These are phyloP conservation scores for Drosophila micromelanica DNA, from an alignment of 1,140 invertebrate genomes.

Conservation along the genomic window DNA sequence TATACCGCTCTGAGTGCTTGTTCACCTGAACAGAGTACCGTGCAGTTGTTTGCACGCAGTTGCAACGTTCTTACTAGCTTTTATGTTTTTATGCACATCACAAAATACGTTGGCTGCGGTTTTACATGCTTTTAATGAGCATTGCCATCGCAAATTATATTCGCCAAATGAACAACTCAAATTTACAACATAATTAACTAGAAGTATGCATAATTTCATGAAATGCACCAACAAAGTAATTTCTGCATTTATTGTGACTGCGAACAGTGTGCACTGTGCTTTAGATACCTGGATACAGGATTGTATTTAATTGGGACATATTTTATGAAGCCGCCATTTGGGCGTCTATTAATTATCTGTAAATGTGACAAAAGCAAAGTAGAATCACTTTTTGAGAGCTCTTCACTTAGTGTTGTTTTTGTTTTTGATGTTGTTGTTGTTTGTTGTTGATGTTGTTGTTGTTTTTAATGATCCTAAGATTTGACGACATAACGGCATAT, in stretches of 20 bases:
- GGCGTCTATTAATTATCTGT: constrained; percentile 68
- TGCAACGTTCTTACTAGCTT: not conserved
- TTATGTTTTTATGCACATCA: constrained; percentile 37
- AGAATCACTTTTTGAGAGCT: constrained; percentile 36
- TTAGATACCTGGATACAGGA: constrained; percentile 21
- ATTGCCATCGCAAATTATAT: constrained; percentile 29
- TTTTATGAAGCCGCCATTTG: constrained; percentile 62
- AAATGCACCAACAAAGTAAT: constrained; percentile 29
- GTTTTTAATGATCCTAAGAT: constrained; percentile 75
- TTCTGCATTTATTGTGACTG: constrained; percentile 5
- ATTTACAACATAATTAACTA: constrained; percentile 56
- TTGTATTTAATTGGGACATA: constrained; percentile 67
- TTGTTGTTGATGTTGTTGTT: constrained; percentile 34
- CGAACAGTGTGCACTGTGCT: not conserved
- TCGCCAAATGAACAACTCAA: constrained; percentile 42
- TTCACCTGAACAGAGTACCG: not conserved
- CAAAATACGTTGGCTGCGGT: constrained; percentile 56
- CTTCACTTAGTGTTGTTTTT: constrained; percentile 11
- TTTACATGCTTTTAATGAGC: constrained; percentile 74
- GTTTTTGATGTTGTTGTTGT: constrained; percentile 28
- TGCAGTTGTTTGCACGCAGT: not conserved
- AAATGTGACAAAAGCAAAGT: constrained; percentile 43
- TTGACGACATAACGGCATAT: constrained; percentile 79
- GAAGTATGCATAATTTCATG: constrained; percentile 29
- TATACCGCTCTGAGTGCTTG: too few relatives aligned